Evolutionary conservation across 1,140 invertebrate species (phyloP).

Genomic region (Halyomorpha halys): DNA sequence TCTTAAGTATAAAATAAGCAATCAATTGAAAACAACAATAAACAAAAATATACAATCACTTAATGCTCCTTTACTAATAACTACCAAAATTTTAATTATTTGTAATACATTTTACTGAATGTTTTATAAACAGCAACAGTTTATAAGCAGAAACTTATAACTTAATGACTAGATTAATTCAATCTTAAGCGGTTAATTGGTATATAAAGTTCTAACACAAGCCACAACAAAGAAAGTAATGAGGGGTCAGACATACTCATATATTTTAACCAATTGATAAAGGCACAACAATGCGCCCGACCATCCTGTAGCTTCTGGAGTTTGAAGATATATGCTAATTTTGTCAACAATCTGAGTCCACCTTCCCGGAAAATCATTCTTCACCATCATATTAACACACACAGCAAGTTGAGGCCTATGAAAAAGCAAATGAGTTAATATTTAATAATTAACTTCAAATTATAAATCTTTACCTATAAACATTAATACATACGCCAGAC

Average conservation of each 20-base stretch:
- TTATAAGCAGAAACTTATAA: too few species aligned
- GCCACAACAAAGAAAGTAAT: constrained; percentile 19
- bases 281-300: constrained; percentile 83
- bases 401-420: constrained; percentile 78
- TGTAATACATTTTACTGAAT: too few species aligned
- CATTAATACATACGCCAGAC: not conserved
- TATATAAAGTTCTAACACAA: too few species aligned
- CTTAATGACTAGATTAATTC: too few species aligned
- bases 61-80: too few species aligned
- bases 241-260: constrained; percentile 56
- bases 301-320: constrained; percentile 75
- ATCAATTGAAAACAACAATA: too few species aligned
- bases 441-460: not conserved
- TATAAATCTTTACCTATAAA: not conserved
- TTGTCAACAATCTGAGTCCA: constrained; percentile 96
- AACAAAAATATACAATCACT: too few species aligned
- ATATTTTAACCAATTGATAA: constrained; percentile 93
- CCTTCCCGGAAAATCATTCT: constrained; percentile 88
- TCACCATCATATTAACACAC: constrained; percentile 85
- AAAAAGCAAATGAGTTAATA: constrained; percentile 28
- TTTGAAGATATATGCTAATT: constrained; percentile 71
- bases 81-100: too few species aligned
- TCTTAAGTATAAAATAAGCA: too few species aligned
- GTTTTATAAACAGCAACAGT: too few species aligned
- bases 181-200: too few species aligned